Percentiles rank a stretch among this genome's conserved stretches.
Evolutionary conservation across 37 sponge, comb jelly and placozoan genomes (phyloP).

Genomic region (Oscarella lobularis): DNA sequence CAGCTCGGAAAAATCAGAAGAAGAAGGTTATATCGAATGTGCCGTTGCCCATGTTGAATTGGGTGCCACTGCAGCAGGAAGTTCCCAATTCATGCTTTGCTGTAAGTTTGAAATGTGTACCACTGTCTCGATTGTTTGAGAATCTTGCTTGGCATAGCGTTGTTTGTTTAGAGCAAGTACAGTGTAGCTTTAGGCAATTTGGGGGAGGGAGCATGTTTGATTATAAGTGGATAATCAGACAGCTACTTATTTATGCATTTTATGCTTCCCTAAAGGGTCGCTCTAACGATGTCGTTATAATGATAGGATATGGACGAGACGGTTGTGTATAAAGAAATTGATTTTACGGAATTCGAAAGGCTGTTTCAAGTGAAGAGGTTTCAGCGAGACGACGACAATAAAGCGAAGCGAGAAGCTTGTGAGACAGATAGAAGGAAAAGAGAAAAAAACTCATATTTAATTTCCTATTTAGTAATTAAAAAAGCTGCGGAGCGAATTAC

Average conservation of each 20-base stretch:
- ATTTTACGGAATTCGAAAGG: conserved; percentile 67
- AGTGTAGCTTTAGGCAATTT: no score
- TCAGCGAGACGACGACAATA: conserved; percentile 12
- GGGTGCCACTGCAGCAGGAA: conserved; percentile 19
- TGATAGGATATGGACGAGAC: conserved; percentile 52
- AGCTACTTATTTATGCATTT: no score
- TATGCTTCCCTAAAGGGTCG: not conserved
- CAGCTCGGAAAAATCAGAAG: no score
- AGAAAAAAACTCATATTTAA: no score
- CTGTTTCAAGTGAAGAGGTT: conserved; percentile 51
- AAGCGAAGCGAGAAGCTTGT: conserved; percentile 11
- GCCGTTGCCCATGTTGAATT: conserved; percentile 60
- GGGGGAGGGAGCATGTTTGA: no score
- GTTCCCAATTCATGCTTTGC: conserved; percentile 13
- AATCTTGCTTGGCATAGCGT: no score
- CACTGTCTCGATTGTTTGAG: no score
- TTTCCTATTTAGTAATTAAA: no score
- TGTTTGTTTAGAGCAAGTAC: no score
- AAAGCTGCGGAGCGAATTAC: conserved; percentile 16
- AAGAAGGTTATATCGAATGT: conserved; percentile 15
- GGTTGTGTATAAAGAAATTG: conserved; percentile 27
- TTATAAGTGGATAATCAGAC: no score
- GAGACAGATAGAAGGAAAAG: no score
- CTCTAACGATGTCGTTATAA: not conserved
- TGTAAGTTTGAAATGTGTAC: not conserved